These are phyloP conservation scores for Podabrus alpinus DNA, from an alignment of 2,888 invertebrate genomes.

Conservation along the genomic window DNA sequence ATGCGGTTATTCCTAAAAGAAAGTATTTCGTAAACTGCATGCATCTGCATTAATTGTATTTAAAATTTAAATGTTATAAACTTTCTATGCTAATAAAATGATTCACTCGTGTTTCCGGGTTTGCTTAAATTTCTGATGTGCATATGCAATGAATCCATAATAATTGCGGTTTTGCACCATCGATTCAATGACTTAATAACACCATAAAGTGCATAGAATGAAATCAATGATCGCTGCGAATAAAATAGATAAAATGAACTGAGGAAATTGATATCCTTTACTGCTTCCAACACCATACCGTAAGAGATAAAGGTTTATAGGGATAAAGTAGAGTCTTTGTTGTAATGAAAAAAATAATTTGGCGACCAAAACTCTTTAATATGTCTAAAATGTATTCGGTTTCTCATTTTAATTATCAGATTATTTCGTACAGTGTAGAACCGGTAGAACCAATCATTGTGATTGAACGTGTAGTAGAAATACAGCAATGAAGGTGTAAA, in stretches of 20 bases:
- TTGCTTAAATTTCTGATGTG: not conserved
- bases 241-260: not conserved
- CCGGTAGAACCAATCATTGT: not conserved
- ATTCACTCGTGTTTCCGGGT: not conserved
- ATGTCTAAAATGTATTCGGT: no score
- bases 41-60: not conserved
- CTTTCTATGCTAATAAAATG: not conserved
- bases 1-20: not conserved
- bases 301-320: no score
- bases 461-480: not conserved
- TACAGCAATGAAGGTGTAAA: not conserved
- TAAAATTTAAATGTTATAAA: not conserved
- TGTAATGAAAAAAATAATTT: not conserved
- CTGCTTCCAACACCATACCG: no score
- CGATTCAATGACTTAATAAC: not conserved
- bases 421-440: not conserved
- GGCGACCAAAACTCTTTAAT: not conserved
- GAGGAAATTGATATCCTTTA: not conserved
- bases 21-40: not conserved
- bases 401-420: not conserved
- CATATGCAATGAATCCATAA: not conserved
- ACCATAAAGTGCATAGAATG: not conserved
- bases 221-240: not conserved
- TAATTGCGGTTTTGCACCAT: not conserved
- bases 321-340: not conserved